Evolutionary conservation across 1,140 invertebrate genomes (phyloP).

Genomic region (Linepithema humile): DNA sequence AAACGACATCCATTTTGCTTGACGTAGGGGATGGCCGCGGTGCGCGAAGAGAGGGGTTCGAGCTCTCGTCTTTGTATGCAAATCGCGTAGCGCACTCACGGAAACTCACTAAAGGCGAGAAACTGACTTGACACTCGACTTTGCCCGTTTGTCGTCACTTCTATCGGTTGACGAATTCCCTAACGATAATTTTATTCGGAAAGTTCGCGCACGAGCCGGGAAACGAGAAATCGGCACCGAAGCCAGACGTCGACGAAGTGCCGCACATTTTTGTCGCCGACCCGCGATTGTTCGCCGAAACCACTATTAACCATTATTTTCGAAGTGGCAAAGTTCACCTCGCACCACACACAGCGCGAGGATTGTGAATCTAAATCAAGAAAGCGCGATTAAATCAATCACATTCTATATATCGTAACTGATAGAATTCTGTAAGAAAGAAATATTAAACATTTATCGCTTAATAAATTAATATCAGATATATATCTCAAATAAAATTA

Average conservation of each 20-base stretch:
- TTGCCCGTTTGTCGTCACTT: constrained; percentile 52
- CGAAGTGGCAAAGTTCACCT: background rate
- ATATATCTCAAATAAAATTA: too few relatives aligned
- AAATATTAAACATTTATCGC: too few relatives aligned
- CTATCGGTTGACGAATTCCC: constrained; percentile 75
- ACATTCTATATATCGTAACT: too few relatives aligned
- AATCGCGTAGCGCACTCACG: constrained; percentile 65
- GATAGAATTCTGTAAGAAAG: too few relatives aligned
- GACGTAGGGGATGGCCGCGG: background rate
- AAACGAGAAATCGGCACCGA: constrained; percentile 32
- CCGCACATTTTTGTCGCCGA: constrained; percentile 36
- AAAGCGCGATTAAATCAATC: too few relatives aligned
- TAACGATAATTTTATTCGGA: constrained; percentile 76
- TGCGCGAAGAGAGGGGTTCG: constrained; percentile 19
- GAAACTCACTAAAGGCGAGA: constrained; percentile 59
- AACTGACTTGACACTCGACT: constrained; percentile 62
- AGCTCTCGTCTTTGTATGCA: constrained; percentile 69
- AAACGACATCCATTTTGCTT: constrained; percentile 53
- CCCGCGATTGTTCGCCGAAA: background rate
- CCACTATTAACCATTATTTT: background rate
- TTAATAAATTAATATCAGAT: too few relatives aligned
- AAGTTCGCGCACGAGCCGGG: constrained; percentile 59
- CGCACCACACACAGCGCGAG: background rate
- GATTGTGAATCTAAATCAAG: background rate
- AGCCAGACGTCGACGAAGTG: constrained; percentile 6